Base-by-base conservation (phyloP, 2,113 vertebrate genomes). In the Callospermophilus lateralis region DNA sequence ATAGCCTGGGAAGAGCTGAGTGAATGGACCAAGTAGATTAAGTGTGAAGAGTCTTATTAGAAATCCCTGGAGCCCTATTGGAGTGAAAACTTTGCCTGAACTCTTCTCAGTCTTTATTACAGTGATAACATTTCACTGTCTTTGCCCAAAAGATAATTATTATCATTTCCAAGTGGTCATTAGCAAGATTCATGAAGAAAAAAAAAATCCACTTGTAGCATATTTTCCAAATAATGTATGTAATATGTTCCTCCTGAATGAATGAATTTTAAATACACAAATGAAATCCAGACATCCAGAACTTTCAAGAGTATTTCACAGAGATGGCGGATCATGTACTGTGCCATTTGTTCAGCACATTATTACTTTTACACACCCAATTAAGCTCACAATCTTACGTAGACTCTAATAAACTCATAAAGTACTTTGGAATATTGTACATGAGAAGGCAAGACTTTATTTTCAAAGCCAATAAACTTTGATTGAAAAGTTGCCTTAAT, bases 341-440 rank as follows among this genome's bases (percentile, higher is more conserved):
- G 12, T 37, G 28, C 10, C 42, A 86, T 86, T 95, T 86, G 81
- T 91, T 86, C 28, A 86, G 55, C n/a, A 89, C 48, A 95, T 89
- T 73, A 86, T 78, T 78, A 85, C 65, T 68, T 89, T 83, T 89
- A 96, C 63, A 92, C 86, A 93, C 48, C 84, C 20, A 89, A 65
- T 79, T 96, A 87, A 68, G 76, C 42, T 84, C 39, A 63, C 42
- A 51, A 73, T 89, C 78, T 90, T 93, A 86, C 86, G 78, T 96
- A 65, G 4, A 92, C 8, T 89, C 30, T 39, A 58, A 89, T 85
- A 97, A 93, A 55, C 45, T 92, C 68, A 58, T 32, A 63, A 95
- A 89, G 7, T 79, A 42, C 34, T 92, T 8, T 90, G 55, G 93
- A 94, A 89, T 55, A 61, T 37, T 93, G 34, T 94, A n/a, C 70